Evolutionary conservation across 1,140 invertebrate genomes (phyloP), one percentile per base, ranked within the genome.

Genomic region (Nixonia krombeini): DNA sequence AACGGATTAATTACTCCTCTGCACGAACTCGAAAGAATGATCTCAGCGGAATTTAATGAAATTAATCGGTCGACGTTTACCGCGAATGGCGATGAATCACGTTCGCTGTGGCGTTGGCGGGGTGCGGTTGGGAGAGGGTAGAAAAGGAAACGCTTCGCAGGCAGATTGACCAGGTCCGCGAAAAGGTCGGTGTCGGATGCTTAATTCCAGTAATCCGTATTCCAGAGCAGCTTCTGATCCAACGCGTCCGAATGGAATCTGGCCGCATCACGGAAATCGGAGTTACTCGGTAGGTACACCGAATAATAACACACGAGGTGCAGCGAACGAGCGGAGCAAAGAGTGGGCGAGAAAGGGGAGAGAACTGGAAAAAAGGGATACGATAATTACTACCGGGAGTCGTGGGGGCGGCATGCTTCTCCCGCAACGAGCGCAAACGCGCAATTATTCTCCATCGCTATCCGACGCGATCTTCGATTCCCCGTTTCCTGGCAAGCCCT

Each of bases 371-470:
- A 70, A 74, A 66, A 72, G 73, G 72, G 74, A 81, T 78, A 79
- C 80, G 80, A 85, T 85, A 85, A 85, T 84, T 85, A 85, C 81
- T 81, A 85, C 82, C 83, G 80, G 83, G 80, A 85, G 83, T 85
- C 82, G 70, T 74, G 76, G 76, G 73, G 81, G 82, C 79, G 81
- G 77, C 76, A 80, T 78, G 78, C 80, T 80, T 76, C 80, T 81
- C 76, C 74, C 76, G 80, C 78, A 82, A 83, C 70, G 73, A 83
- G 80, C 76, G 75, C 79, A 82, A 84, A 83, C 83, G 80, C 82
- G 78, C 81, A 85, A 85, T 85, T 83, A 84, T 81, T 81, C 68
- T 61, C 64, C 72, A 70, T 70, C 71, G 67, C 57, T 72, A 76
- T 77, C 79, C 76, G 57, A 71, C 70, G 67, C 69, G 68, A 82